phyloP scores from a whole-genome alignment of 2,113 vertebrate genomes.

The Geococcyx californianus region DNA sequence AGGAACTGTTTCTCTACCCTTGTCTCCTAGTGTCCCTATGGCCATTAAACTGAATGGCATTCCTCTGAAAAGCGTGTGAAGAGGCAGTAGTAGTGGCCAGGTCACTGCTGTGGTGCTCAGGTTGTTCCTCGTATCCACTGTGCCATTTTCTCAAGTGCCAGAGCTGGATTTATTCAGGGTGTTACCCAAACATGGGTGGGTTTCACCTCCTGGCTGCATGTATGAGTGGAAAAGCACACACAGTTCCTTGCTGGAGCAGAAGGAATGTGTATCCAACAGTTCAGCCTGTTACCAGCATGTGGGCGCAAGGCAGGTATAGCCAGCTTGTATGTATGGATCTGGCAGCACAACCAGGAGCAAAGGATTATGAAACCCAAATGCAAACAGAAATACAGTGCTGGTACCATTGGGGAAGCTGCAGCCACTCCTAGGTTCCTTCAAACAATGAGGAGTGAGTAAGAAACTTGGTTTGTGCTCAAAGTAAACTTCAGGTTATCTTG shows the following conservation, averaged over 20 bases:
- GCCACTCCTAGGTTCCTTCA: neutral
- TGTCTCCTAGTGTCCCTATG: neutral
- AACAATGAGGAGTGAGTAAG: neutral
- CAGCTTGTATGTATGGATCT: neutral
- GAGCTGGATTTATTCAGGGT: neutral
- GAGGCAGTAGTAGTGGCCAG: neutral
- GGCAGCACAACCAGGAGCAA: neutral
- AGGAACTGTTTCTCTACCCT: neutral
- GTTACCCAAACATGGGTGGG: neutral
- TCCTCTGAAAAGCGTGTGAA: neutral
- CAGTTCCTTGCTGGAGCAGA: neutral
- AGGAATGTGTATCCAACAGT: neutral
- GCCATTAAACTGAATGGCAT: neutral
- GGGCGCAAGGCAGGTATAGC: neutral
- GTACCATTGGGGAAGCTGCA: neutral
- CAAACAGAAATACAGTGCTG: neutral
- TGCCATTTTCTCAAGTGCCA: neutral
- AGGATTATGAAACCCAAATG: neutral
- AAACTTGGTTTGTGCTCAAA: neutral
- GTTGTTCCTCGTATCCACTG: accelerated
- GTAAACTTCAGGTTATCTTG: neutral
- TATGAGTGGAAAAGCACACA: neutral
- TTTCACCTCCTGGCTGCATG: neutral
- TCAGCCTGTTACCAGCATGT: neutral
- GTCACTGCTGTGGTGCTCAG: neutral